Evolutionary conservation across 2,797 vertebrate species (phyloP).

Genomic region (Cyclura pinguis): DNA sequence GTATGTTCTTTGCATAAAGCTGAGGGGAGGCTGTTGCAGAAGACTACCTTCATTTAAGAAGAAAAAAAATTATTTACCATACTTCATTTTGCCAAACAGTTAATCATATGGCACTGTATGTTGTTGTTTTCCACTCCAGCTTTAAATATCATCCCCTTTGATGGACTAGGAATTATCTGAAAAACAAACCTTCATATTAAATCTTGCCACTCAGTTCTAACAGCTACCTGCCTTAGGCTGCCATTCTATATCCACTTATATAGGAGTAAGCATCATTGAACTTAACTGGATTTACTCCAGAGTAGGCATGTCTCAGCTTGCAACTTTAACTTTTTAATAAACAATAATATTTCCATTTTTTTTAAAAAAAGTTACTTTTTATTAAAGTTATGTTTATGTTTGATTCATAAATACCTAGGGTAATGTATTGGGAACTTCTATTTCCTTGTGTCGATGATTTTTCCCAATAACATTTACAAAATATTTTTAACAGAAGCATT

Average conservation of each 20-base stretch:
- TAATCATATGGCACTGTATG: neutral
- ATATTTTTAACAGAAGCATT: slow-evolving; percentile 59
- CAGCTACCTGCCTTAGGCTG: neutral
- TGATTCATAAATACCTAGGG: rapidly evolving
- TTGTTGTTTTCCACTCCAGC: neutral
- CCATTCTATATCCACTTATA: neutral
- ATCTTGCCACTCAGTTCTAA: neutral
- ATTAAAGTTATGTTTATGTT: neutral
- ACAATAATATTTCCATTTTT: rapidly evolving
- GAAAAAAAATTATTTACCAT: too few relatives aligned
- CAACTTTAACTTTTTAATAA: neutral
- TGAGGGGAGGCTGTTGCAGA: neutral
- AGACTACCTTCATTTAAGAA: neutral
- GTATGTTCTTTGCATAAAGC: neutral
- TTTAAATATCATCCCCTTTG: neutral
- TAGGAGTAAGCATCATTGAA: neutral
- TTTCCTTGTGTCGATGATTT: slow-evolving; percentile 53
- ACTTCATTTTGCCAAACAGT: neutral
- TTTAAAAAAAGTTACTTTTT: rapidly evolving
- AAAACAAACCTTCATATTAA: slow-evolving; percentile 16
- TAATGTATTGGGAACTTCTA: slow-evolving; percentile 3
- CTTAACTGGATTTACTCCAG: neutral
- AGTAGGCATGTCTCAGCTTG: neutral
- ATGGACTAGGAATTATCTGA: slow-evolving; percentile 1
- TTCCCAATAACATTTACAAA: slow-evolving; percentile 58